Evolutionary conservation across 2,113 vertebrate genomes (phyloP).

Genomic region (Hemicordylus capensis): DNA sequence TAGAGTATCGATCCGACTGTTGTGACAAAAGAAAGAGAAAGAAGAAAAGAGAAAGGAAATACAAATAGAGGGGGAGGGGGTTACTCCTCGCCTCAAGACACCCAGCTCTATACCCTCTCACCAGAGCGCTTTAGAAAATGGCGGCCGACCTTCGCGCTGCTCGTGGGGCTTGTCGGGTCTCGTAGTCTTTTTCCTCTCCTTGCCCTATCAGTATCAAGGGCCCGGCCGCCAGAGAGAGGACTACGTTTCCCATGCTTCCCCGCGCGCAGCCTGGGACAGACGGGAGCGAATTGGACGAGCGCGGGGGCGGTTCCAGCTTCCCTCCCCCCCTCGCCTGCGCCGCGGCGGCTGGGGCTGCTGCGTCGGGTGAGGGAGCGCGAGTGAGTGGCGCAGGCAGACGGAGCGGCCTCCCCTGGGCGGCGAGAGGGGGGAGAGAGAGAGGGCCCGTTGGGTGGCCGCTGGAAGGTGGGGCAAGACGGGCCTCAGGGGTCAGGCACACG

Average conservation of each 20-base stretch:
- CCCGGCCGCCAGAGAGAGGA: conserved; percentile 35
- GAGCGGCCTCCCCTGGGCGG: conserved; percentile 22
- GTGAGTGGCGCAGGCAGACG: conserved; percentile 33
- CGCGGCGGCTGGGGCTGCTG: conserved; percentile 25
- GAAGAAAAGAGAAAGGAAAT: neutral
- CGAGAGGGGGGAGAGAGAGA: neutral
- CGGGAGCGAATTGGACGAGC: conserved; percentile 35
- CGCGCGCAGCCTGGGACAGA: neutral
- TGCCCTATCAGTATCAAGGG: neutral
- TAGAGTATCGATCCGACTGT: neutral
- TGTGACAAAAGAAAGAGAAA: no score
- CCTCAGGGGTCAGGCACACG: neutral
- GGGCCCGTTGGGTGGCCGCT: neutral
- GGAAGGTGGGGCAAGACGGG: neutral
- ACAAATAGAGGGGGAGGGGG: no score
- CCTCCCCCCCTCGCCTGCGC: conserved; percentile 11
- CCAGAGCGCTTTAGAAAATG: conserved; percentile 63
- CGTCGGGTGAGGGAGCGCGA: conserved; percentile 23
- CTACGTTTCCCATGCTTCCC: conserved; percentile 39
- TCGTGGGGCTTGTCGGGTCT: conserved; percentile 58
- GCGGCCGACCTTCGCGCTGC: conserved; percentile 62
- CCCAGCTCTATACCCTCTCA: neutral
- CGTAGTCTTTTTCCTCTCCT: conserved; percentile 40
- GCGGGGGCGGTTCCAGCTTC: neutral
- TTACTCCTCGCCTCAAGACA: neutral